Evolutionary conservation across 1,140 invertebrate species (phyloP).

Genomic region (Dendrolimus punctatus): DNA sequence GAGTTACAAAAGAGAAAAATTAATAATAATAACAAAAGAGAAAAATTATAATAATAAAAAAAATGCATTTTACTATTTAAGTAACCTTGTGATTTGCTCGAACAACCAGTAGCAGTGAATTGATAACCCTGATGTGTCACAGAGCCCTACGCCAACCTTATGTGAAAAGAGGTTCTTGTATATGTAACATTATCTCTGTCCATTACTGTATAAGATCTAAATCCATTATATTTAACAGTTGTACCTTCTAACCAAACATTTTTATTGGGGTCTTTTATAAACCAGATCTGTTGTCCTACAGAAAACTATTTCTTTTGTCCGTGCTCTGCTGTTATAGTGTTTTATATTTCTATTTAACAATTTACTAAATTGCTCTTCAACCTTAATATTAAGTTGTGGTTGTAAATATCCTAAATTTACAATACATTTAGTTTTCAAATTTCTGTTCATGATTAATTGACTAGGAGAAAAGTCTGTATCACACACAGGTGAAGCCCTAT

Average conservation of each 20-base stretch:
- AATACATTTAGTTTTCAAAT: conserved; percentile 1
- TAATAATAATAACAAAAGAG: too few species aligned
- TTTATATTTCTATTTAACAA: background rate
- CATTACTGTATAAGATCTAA: background rate
- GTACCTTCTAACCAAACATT: conserved; percentile 1
- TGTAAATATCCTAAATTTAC: background rate
- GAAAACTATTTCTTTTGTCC: background rate
- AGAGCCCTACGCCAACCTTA: background rate
- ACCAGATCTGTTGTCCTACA: too few species aligned
- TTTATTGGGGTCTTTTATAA: background rate
- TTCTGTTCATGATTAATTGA: too few species aligned
- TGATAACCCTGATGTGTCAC: too few species aligned
- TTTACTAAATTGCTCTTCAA: conserved; percentile 6
- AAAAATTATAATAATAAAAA: too few species aligned
- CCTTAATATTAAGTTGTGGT: background rate
- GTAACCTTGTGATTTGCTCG: too few species aligned
- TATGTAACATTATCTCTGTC: background rate
- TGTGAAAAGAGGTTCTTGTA: conserved; percentile 1
- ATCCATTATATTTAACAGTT: background rate
- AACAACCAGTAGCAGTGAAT: too few species aligned
- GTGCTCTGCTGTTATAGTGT: conserved; percentile 2
- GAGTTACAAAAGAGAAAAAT: too few species aligned
- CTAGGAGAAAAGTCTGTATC: conserved; percentile 3
- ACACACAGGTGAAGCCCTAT: conserved; percentile 11
- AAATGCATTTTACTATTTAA: too few species aligned